Percentiles rank a stretch among this genome's conserved stretches.
These are phyloP conservation scores for Drosophila histrio DNA, from an alignment of 2,888 invertebrate species.

Conservation along the genomic window DNA sequence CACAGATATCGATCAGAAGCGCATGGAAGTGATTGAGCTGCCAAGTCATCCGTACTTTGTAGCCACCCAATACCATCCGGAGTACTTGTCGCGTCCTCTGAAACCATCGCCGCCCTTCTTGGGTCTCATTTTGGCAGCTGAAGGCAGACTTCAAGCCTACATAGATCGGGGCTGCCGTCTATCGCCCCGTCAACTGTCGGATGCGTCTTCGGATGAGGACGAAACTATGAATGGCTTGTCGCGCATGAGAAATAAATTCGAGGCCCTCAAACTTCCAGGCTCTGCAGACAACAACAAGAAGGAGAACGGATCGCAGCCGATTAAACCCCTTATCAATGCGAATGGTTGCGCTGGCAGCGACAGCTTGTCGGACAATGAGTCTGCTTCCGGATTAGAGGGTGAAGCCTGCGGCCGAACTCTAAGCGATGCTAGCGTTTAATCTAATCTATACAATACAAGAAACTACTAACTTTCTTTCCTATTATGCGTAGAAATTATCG, in stretches of 20 bases:
- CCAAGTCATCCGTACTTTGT: constrained; percentile 96
- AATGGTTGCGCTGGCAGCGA: constrained; percentile 17
- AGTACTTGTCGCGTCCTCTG: constrained; percentile 96
- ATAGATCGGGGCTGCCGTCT: constrained; percentile 90
- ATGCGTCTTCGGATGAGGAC: constrained; percentile 88
- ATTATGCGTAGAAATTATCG: not conserved
- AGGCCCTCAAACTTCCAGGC: constrained; percentile 19
- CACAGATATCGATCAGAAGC: constrained; percentile 90
- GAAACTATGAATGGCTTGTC: constrained; percentile 48
- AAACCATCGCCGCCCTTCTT: constrained; percentile 97
- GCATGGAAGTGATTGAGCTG: constrained; percentile 98
- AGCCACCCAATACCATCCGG: constrained; percentile 98
- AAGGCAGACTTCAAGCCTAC: constrained; percentile 90
- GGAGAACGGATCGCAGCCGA: not conserved
- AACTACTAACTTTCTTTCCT: not conserved
- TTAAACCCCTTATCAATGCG: constrained; percentile 20
- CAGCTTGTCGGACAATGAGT: constrained; percentile 31
- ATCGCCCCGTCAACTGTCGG: constrained; percentile 90
- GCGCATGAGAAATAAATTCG: constrained; percentile 25
- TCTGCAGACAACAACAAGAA: not conserved
- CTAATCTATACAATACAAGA: not conserved
- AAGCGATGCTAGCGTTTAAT: constrained; percentile 12
- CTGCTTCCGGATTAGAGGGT: not conserved
- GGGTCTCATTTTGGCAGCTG: constrained; percentile 95
- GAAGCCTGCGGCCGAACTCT: constrained; percentile 24